Evolutionary conservation across 2,113 vertebrate species (phyloP), one percentile per base, ranked within the genome.

Genomic region (Aleadryas rufinucha): DNA sequence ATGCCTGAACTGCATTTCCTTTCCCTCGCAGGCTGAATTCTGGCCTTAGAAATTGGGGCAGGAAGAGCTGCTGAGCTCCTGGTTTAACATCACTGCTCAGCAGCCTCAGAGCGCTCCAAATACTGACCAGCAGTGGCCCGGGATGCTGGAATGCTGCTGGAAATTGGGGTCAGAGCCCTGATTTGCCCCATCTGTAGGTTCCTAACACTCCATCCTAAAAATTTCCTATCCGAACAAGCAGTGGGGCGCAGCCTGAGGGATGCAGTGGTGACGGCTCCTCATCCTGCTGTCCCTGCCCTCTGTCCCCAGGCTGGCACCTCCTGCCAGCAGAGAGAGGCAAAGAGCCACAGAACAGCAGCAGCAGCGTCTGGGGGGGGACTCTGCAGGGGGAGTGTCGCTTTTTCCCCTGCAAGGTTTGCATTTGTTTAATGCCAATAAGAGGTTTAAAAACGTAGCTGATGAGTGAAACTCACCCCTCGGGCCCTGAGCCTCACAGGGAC

Each of bases 311-410:
- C 70, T 60, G 33, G 24, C 56, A 39, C 85, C 93, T 50, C 56
- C 95, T 91, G 78, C 95, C 92, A 90, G 88, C 90, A 96, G 96
- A 90, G 95, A 95, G 95, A 94, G 94, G 95, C 84, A 94, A 95
- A 97, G 96, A 94, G 87, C 87, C 80, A 6, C 88, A 8, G 10
- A 74, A 61, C 23, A 75, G 83, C 23, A 75, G 83, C 91, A 27
- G 53, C 45, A 17, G 41, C 16, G 68, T 3, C 19, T 59, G 20
- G 2, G 68, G 13, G 2, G 74, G 75, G 90, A 5, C 53, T 79
- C 53, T 54, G 23, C 16, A 3, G 76, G 76, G 47, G 9, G 9
- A 44, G 39, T 0, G 12, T 1, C 0, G 41, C 61, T 45, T 45
- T 20, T 6, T 37, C 50, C 77, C 63, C 0, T 15, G 35, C 44